Base-by-base conservation (phyloP, 2,888 invertebrate species). In the Callosobruchus maculatus region DNA sequence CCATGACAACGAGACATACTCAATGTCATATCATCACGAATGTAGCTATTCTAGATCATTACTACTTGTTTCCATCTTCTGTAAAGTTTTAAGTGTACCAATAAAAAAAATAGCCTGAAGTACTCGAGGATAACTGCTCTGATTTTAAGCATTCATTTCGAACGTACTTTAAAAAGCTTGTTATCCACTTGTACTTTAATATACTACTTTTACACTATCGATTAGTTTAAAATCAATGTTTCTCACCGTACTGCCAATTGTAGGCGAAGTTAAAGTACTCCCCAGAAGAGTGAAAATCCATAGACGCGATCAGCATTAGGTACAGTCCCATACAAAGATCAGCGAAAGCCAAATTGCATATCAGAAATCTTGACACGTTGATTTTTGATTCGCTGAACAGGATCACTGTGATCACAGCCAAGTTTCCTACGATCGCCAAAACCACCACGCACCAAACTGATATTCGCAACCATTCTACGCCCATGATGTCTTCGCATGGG, bases 401-500 rank as follows among this genome's bases (percentile, higher is more conserved):
- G 0, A 95, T 90, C 0, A 97, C 95, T 2, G 93, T 86, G 4
- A 96, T 90, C 0, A 97, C 96, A 4, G 94, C 93, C 18, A 93
- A 86, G 87, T 97, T 97, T 74, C 97, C 97, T 20, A 94, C 89
- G 0, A 96, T 92, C 0, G 96, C 95, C 9, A 95, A 89, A 0
- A 93, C 87, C 75, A 96, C 92, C 30, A 97, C 96, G 80, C 95
- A 89, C 97, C 97, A 97, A 1, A 97, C 95, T 72, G 94, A 92
- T 78, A 92, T 90, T 73, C 95, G 90, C 1, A 95, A 88, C 92
- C 93, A 94, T 70, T 91, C 87, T 85, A 92, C 93, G 22, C 95
- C 95, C 93, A 96, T 95, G 74, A 96, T 95, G 85, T 96, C 96
- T 84, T 96, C 96, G 86, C 96, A 96, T 0, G 96, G 96, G 86